Conservation (phyloP, 2,797 vertebrate genomes). For the Channallabes apus region DNA sequence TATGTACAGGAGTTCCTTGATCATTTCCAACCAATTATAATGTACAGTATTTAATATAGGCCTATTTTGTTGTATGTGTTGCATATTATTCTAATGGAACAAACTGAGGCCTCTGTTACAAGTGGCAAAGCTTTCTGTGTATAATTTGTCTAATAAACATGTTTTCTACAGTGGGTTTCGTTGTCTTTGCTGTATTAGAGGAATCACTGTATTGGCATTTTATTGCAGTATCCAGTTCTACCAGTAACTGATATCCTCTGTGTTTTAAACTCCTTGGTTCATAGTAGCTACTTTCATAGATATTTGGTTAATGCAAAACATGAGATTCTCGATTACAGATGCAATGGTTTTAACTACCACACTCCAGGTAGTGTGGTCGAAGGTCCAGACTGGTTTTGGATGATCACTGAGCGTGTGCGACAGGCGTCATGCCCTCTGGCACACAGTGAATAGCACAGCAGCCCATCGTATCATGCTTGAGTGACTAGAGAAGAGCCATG, state of each 20-base stretch:
- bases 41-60: slow-evolving; percentile 99
- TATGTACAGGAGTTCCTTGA: slow-evolving; percentile 91
- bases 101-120: slow-evolving; percentile 99
- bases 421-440: slow-evolving; percentile 54
- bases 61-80: slow-evolving; percentile 99
- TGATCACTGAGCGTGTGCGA: slow-evolving; percentile 40
- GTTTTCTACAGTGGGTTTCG: slow-evolving; percentile 94
- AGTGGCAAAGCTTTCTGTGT: slow-evolving; percentile 99
- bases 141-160: slow-evolving; percentile 99
- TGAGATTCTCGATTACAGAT: slow-evolving; percentile 15
- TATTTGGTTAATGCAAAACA: slow-evolving; percentile 5
- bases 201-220: not conserved
- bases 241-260: not conserved
- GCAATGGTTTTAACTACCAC: slow-evolving; percentile 26
- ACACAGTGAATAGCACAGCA: slow-evolving; percentile 55
- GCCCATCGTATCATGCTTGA: slow-evolving; percentile 44
- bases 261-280: not conserved
- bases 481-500: slow-evolving; percentile 33
- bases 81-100: slow-evolving; percentile 98
- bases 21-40: slow-evolving; percentile 93
- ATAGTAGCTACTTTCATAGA: not conserved
- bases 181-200: slow-evolving; percentile 62
- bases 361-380: slow-evolving; percentile 40
- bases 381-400: slow-evolving; percentile 45
- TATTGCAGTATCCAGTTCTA: not conserved